A percentile compares a stretch with the other conserved stretches of the same genome.
Conservation (phyloP, 2,888 invertebrate species). For the Adelphocoris suturalis region DNA sequence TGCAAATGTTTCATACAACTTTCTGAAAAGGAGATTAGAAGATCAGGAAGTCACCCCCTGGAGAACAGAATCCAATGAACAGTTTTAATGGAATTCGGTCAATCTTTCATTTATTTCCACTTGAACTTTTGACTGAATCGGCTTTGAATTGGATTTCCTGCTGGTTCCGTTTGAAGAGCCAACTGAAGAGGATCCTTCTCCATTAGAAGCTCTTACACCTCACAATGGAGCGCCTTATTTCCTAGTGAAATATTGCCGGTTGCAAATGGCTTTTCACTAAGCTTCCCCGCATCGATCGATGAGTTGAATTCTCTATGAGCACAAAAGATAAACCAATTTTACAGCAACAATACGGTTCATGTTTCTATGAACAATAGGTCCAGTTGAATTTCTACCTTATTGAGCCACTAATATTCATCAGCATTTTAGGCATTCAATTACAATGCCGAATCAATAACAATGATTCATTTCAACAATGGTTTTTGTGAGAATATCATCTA, state of each 20-base stretch:
- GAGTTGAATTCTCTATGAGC: neutral
- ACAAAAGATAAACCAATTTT: slow-evolving; percentile 19
- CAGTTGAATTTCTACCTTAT: neutral
- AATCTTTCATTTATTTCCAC: slow-evolving; percentile 70
- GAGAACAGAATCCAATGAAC: slow-evolving; percentile 66
- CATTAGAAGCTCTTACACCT: slow-evolving; percentile 11
- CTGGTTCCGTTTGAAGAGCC: slow-evolving; percentile 7
- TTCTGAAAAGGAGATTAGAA: slow-evolving; percentile 69
- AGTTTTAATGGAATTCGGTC: slow-evolving; percentile 71
- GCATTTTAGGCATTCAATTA: neutral
- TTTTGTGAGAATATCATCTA: neutral
- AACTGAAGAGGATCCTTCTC: slow-evolving; percentile 29
- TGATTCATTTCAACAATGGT: neutral
- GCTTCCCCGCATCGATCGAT: neutral
- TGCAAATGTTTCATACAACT: slow-evolving; percentile 70
- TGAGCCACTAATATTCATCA: neutral
- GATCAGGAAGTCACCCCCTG: slow-evolving; percentile 66
- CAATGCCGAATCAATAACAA: neutral
- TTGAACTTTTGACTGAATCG: slow-evolving; percentile 66
- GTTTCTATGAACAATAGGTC: neutral
- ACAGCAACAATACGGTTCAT: neutral
- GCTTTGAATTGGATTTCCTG: slow-evolving; percentile 62
- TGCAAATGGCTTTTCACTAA: neutral
- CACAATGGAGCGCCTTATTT: slow-evolving; percentile 25
- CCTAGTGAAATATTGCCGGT: slow-evolving; percentile 35